phyloP scores from a whole-genome alignment of 2,113 vertebrate species.

The Nipponia nippon region DNA sequence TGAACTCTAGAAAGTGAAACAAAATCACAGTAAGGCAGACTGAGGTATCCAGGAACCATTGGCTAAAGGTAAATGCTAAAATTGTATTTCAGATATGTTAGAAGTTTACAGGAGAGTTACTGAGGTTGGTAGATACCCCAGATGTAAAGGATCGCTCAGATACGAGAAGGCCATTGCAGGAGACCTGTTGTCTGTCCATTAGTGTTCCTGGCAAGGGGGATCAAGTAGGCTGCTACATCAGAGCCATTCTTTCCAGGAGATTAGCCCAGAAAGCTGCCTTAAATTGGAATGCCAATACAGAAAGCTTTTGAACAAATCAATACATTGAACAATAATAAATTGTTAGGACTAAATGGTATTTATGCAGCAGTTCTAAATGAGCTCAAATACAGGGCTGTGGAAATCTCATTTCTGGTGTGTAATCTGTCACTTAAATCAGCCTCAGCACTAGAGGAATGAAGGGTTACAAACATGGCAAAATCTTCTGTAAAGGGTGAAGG shows the following conservation, averaged over 20 bases:
- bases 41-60: background rate
- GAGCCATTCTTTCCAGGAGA: background rate
- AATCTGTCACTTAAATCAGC: background rate
- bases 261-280: slow-evolving; percentile 8
- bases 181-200: background rate
- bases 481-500: background rate
- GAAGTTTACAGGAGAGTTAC: background rate
- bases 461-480: background rate
- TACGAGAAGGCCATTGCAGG: background rate
- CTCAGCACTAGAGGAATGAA: background rate
- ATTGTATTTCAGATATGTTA: background rate
- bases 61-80: background rate
- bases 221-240: background rate
- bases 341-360: background rate
- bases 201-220: background rate
- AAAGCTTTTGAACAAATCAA: slow-evolving; percentile 45
- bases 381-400: background rate
- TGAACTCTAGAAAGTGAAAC: background rate
- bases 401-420: background rate
- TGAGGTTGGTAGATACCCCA: background rate
- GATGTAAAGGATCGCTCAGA: background rate
- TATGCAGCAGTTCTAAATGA: background rate
- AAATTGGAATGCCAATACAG: slow-evolving; percentile 40
- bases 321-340: slow-evolving; percentile 35
- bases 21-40: background rate